Evolutionary conservation across 64 coral and sea anemone genomes (phyloP), one percentile per base, ranked within the genome.

Genomic region (Acropora yongei): DNA sequence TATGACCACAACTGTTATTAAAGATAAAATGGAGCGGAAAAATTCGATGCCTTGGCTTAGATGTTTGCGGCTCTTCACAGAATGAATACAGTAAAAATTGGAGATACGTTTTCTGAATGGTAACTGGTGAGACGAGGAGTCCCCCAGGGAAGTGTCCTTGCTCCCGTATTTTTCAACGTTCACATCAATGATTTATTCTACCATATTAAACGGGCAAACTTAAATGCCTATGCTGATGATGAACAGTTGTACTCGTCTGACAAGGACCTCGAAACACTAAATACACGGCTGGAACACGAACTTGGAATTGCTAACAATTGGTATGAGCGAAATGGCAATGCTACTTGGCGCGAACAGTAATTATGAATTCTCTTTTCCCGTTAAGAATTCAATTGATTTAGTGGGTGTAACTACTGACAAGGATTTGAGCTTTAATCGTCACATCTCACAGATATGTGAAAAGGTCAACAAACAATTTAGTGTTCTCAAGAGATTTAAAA

Each of bases 381-480:
- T 72, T 30, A 72, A 72, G 17, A 72, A 72, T 72, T 72, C 68
- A 72, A 72, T 72, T 72, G 68, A 72, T 20, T 72, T 72, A 72
- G 5, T 72, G 68, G 16, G 68, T 72, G 68, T 72, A 72, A 72
- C 20, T 30, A 41, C 39, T 72, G 68, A 72, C 68, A 72, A 72
- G 18, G 68, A 72, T 72, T 72, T 72, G 4, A 72, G 68, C 58
- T 63, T 63, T 63, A 63, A 63, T 63, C 7, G 58, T 63, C 58
- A 63, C 58, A 63, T 63, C 58, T 63, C 58, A 63, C 58, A 63
- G 58, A 63, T 63, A 63, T 63, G 58, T 63, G 58, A 63, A 12
- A 63, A 63, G 58, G 58, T 63, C 12, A 63, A 63, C 58, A 63
- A 63, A 63, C 58, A 63, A 63, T 63, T 63, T 13, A 63, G 58